Evolutionary conservation across 2,888 invertebrate species (phyloP).

Genomic region (Drosophila rubida): DNA sequence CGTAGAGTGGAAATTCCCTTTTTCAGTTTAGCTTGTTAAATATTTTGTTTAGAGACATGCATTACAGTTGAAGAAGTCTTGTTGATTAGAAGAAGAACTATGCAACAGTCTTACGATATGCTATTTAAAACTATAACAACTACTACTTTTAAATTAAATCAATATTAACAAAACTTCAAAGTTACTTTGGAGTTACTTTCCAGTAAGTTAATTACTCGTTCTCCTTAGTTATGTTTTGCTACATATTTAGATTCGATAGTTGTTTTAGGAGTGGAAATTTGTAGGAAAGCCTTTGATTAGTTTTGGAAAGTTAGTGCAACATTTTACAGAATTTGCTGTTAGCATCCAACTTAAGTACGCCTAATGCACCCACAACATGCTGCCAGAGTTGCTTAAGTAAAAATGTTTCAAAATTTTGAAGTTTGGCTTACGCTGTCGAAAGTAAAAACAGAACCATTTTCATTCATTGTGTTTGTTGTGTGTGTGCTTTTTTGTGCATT

Average conservation of each 20-base stretch:
- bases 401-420: constrained; percentile 66
- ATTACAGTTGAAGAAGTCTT: neutral
- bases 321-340: constrained; percentile 19
- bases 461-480: constrained; percentile 52
- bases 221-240: too few relatives aligned
- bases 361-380: constrained; percentile 49
- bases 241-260: too few relatives aligned
- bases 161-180: neutral
- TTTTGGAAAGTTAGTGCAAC: constrained; percentile 44
- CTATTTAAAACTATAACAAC: too few relatives aligned
- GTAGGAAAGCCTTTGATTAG: constrained; percentile 22
- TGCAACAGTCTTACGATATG: too few relatives aligned
- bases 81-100: neutral
- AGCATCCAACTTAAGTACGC: constrained; percentile 23
- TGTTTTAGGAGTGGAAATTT: neutral
- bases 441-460: constrained; percentile 81
- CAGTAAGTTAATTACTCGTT: neutral
- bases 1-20: constrained; percentile 20
- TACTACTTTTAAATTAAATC: neutral
- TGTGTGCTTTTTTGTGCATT: constrained; percentile 44
- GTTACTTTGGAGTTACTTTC: neutral
- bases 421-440: constrained; percentile 82
- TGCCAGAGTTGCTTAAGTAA: constrained; percentile 34
- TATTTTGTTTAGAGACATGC: constrained; percentile 32
- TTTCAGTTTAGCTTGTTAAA: constrained; percentile 10